Evolutionary conservation across 2,888 invertebrate species (phyloP), one percentile per base, ranked within the genome.

Genomic region (Aethes cnicana): DNA sequence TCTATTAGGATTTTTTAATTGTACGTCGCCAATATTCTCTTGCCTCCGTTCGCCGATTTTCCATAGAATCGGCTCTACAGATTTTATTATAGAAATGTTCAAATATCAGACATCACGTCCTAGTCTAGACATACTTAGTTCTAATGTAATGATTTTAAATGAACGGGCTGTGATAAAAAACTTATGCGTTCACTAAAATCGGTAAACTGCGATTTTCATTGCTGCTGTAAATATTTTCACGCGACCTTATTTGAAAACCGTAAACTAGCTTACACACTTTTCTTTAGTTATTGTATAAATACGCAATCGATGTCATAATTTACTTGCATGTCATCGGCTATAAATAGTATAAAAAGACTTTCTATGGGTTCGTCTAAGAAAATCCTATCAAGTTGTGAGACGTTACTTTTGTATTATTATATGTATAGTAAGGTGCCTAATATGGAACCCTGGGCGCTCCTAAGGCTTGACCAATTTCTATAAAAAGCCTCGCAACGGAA

Each of bases 151-250:
- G 65, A 71, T 66, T 72, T 69, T 61, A 63, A 77, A 66, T 74
- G 68, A 83, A 79, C 80, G 76, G 82, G 84, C 87, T 87, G 87
- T 87, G 87, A 87, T 87, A 84, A 72, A n/a, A 74, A 69, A 70
- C 64, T 65, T 70, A 69, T 69, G 72, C 66, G 70, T 70, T 72
- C 62, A 60, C 56, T 53, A 48, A 43, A 52, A 37, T 46, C 42
- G 36, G 52, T 54, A 52, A 43, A 50, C 48, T 46, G 54, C 32
- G 37, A 50, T 54, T 14, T 25, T 32, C 16, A 32, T 21, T 20
- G 32, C 35, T 25, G 39, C 25, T 52, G 37, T 39, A 46, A 17
- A 52, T 52, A 52, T 30, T 44, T 32, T 32, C 9, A 8, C 43
- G 25, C 17, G 14, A n/a, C 20, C 6, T 14, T 41, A 33, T 25